Evolutionary conservation across 2,797 vertebrate species (phyloP).

Genomic region (Leucoraja ocellata): DNA sequence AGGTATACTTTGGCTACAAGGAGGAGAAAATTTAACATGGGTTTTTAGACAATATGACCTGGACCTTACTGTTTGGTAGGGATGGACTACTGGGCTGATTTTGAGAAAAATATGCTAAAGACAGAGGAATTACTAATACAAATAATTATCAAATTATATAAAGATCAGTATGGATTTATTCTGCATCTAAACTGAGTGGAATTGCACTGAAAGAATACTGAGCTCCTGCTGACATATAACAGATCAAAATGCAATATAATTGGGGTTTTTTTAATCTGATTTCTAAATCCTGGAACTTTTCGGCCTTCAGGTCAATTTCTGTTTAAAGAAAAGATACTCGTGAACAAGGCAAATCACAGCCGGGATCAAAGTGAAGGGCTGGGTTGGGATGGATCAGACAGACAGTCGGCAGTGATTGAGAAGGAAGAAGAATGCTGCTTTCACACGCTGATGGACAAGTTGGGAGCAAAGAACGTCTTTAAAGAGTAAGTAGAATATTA

Average conservation of each 20-base stretch:
- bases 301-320: conserved; percentile 70
- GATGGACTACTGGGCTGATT: not conserved
- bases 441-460: conserved; percentile 70
- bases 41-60: not conserved
- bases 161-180: not conserved
- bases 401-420: conserved; percentile 49
- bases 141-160: not conserved
- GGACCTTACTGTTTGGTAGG: not conserved
- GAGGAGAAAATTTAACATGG: not conserved
- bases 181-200: not conserved
- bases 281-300: not conserved
- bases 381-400: conserved; percentile 58
- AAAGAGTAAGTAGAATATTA: conserved; percentile 69
- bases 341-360: conserved; percentile 46
- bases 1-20: not conserved
- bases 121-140: not conserved
- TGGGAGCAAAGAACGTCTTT: conserved; percentile 73
- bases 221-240: not conserved
- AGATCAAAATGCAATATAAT: not conserved
- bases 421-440: conserved; percentile 81
- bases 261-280: not conserved
- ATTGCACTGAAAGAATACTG: not conserved
- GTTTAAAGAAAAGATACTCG: conserved; percentile 57
- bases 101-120: not conserved
- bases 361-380: conserved; percentile 52